Base-by-base conservation (phyloP, 2,888 invertebrate genomes). In the Drosophila fungiperda region DNA sequence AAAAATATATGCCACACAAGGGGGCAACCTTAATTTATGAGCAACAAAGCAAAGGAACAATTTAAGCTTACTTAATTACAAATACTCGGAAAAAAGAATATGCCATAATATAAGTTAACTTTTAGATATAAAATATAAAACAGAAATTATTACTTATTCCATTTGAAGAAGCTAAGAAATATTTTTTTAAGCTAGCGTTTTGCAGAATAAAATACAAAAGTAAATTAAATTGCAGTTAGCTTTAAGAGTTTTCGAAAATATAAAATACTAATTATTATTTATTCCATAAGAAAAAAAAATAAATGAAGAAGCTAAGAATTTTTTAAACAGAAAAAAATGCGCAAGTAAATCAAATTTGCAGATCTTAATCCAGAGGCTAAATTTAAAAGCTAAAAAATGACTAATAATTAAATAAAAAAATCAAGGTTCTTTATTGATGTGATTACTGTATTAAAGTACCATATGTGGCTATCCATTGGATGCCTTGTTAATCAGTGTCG, bases 1-100 rank as follows among this genome's bases (percentile, higher is more conserved):
- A 57, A 53, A 52, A 74, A 83, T 65, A 29, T 29, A 80, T 64
- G 53, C 62, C 58, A 68, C 48, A 54, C 42, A 35, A 33, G 42
- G 29, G 68, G 57, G 32, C 42, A 35, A 45, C 32, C 53, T 17
- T 36, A 58, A 45, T 33, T 58, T 32, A 35, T 49, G 68, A n/a
- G 33, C 36, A 11, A 29, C 17, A 45, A 35, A 20, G 6, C 15
- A 11, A 35, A 6, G 26, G 7, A 29, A 36, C 23, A 33, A 26
- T 40, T 52, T 20, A 12, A 38, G 38, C n/a, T 55, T 42, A 33
- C 26, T n/a, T 17, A 49, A 26, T 49, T 49, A 26, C n/a, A 11
- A n/a, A 6, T 32, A 15, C 26, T 15, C 3, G 7, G 3, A 8
- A 12, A 45, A 45, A 7, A 42, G 15, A 15, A 23, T 12, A 23